A percentile compares a stretch with the other conserved stretches of the same genome.
phyloP scores from a whole-genome alignment of 64 coral and sea anemone species.

The Stichodactyla helianthus region DNA sequence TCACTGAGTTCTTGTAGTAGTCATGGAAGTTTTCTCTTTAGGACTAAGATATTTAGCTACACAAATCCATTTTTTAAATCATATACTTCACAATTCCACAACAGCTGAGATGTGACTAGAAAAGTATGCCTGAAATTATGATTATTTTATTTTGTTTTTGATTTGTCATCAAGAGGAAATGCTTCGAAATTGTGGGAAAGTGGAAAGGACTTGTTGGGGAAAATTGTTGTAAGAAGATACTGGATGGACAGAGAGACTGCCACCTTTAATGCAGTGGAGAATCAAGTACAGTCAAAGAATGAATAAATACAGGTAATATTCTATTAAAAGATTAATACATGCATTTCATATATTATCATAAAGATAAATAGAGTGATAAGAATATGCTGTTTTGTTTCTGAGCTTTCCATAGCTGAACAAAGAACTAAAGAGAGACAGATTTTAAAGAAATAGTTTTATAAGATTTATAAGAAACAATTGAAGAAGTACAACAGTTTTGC shows the following conservation, averaged over 20 bases:
- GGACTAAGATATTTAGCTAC: neutral
- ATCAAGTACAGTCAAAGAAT: neutral
- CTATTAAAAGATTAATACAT: constrained; percentile 10
- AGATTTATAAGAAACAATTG: neutral
- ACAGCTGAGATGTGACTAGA: neutral
- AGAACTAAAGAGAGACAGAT: neutral
- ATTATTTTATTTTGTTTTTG: neutral
- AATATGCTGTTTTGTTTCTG: neutral
- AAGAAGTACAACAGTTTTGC: neutral
- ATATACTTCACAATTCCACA: neutral
- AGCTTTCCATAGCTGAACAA: neutral
- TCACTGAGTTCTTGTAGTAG: neutral
- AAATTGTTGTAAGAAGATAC: neutral
- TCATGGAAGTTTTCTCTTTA: neutral
- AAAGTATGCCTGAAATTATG: neutral
- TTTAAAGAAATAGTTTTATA: neutral
- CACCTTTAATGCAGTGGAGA: neutral
- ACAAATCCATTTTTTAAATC: neutral
- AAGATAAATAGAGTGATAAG: neutral
- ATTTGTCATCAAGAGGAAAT: neutral
- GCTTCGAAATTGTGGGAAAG: neutral
- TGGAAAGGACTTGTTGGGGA: neutral
- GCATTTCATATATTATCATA: constrained; percentile 6
- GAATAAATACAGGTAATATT: neutral
- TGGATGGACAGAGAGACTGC: neutral